These are phyloP conservation scores for Callionymus lyra DNA, from an alignment of 2,113 vertebrate species.

Conservation along the genomic window DNA sequence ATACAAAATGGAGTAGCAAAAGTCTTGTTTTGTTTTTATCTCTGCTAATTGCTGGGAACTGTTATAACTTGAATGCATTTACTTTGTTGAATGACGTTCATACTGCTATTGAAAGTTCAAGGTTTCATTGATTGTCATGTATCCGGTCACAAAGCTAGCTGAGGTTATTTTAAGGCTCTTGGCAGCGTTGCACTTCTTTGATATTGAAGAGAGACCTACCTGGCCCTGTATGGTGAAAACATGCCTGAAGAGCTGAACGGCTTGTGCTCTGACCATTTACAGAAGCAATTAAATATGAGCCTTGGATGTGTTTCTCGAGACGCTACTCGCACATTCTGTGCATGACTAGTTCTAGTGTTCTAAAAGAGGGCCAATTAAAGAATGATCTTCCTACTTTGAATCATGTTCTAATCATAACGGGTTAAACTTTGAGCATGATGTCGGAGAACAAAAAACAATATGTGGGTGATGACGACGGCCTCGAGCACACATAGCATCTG, in stretches of 20 bases:
- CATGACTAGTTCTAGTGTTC: slow-evolving; percentile 60
- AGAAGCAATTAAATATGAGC: slow-evolving; percentile 71
- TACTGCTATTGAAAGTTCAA: no score
- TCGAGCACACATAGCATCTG: slow-evolving; percentile 59
- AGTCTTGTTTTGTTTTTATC: no score
- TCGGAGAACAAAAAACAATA: no score
- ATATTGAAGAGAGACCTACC: slow-evolving; percentile 22
- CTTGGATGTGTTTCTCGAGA: slow-evolving; percentile 62
- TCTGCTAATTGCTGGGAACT: no score
- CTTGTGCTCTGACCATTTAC: slow-evolving; percentile 70
- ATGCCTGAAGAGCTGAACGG: slow-evolving; percentile 60
- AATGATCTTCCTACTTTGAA: slow-evolving; percentile 47
- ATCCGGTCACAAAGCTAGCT: slow-evolving; percentile 12
- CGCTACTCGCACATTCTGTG: slow-evolving; percentile 62
- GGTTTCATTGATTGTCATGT: no score
- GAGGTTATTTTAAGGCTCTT: slow-evolving; percentile 20
- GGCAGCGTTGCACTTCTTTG: slow-evolving; percentile 8
- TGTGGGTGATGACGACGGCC: no score
- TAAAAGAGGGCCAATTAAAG: slow-evolving; percentile 65
- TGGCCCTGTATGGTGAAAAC: slow-evolving; percentile 52
- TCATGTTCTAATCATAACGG: no score
- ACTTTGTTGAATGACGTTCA: no score
- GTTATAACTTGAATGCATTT: no score
- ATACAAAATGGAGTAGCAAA: no score
- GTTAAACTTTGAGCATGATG: no score